phyloP scores from a whole-genome alignment of 2,797 vertebrate genomes.

The Peromyscus nudipes region DNA sequence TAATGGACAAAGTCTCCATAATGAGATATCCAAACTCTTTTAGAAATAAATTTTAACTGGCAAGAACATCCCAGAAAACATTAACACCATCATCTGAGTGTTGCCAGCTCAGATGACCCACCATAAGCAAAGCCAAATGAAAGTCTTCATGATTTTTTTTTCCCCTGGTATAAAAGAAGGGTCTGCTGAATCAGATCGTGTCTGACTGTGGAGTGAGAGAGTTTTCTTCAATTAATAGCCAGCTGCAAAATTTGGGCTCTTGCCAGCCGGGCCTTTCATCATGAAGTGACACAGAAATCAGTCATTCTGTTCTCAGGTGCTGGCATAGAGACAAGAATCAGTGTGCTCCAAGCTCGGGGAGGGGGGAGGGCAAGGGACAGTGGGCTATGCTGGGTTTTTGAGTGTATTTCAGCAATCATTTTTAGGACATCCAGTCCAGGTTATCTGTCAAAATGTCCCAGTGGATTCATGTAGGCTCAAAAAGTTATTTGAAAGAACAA shows the following conservation, averaged over 20 bases:
- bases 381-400: not conserved
- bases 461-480: not conserved
- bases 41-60: conserved; percentile 76
- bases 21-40: conserved; percentile 52
- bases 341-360: not conserved
- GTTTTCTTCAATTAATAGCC: conserved; percentile 88
- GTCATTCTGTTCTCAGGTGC: conserved; percentile 77
- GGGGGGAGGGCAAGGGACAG: not conserved
- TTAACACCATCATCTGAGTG: conserved; percentile 52
- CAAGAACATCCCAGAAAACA: conserved; percentile 65
- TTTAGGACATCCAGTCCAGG: not conserved
- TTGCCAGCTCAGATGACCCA: conserved; percentile 59
- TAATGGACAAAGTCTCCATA: not conserved
- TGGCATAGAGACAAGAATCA: conserved; percentile 72
- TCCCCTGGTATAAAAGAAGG: conserved; percentile 56
- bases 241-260: conserved; percentile 85
- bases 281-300: conserved; percentile 84
- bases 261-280: conserved; percentile 81
- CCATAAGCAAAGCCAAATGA: conserved; percentile 61
- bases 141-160: conserved; percentile 69
- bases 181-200: conserved; percentile 82
- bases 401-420: conserved; percentile 27
- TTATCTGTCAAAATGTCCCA: not conserved
- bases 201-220: conserved; percentile 77
- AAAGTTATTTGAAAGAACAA: conserved; percentile 1